phyloP scores from a whole-genome alignment of 2,113 vertebrate genomes.

The Polyodon spathula region DNA sequence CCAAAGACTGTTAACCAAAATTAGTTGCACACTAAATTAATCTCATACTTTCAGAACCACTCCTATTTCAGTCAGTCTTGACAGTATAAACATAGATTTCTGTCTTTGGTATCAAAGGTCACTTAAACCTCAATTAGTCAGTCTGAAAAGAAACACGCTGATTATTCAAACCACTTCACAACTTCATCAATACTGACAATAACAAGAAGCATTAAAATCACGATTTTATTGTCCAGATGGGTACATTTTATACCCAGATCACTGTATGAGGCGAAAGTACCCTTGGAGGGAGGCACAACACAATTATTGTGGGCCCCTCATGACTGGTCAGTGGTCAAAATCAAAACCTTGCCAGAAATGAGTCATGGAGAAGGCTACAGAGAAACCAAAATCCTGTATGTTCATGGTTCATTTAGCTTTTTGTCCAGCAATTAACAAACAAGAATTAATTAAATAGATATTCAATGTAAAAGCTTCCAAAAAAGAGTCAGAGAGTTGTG shows the following conservation, averaged over 20 bases:
- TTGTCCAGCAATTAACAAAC: no score
- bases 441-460: no score
- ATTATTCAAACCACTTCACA: constrained; percentile 47
- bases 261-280: constrained; percentile 43
- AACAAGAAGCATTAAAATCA: constrained; percentile 17
- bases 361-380: neutral
- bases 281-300: constrained; percentile 33
- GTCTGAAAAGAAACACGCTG: constrained; percentile 30
- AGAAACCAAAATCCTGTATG: no score
- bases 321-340: no score
- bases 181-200: constrained; percentile 29
- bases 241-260: constrained; percentile 45
- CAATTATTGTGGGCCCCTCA: constrained; percentile 25
- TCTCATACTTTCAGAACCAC: constrained; percentile 28
- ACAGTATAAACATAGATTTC: constrained; percentile 49
- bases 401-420: no score
- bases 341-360: no score
- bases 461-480: no score
- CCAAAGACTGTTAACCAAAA: constrained; percentile 42
- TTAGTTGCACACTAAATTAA: constrained; percentile 31
- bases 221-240: constrained; percentile 35
- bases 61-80: constrained; percentile 43
- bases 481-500: no score
- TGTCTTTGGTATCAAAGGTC: constrained; percentile 36
- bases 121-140: constrained; percentile 44